A percentile compares a stretch with the other conserved stretches of the same genome.
phyloP scores from a whole-genome alignment of 2,797 vertebrate genomes.

The Centroberyx gerrardi region DNA sequence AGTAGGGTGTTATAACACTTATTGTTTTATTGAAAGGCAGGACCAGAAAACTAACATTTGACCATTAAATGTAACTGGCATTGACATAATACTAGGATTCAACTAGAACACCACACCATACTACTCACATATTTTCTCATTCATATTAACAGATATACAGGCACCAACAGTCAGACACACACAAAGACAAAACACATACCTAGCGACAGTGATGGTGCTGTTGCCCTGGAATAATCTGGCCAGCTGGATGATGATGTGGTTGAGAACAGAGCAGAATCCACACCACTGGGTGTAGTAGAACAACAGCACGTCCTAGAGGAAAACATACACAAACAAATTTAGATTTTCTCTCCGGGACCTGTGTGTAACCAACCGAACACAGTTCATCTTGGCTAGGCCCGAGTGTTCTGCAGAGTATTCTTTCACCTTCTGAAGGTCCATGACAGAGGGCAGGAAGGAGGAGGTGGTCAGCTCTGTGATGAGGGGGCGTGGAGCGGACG shows the following conservation, averaged over 20 bases:
- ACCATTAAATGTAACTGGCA: neutral
- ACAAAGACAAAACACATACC: conserved; percentile 85
- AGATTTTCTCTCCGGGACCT: neutral
- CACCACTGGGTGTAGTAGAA: conserved; percentile 87
- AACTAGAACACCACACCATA: neutral
- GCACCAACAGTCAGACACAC: neutral
- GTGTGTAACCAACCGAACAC: neutral
- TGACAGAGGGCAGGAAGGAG: conserved; percentile 87
- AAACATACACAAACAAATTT: neutral
- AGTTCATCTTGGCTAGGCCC: neutral
- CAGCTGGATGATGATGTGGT: conserved; percentile 88
- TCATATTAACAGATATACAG: no score
- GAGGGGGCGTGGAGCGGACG: conserved; percentile 65
- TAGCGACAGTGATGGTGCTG: conserved; percentile 88
- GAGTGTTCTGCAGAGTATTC: neutral
- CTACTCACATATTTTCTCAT: no score
- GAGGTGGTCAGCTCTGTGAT: conserved; percentile 92
- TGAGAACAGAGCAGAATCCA: conserved; percentile 83
- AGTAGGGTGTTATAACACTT: neutral
- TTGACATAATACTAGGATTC: neutral
- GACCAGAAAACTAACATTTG: neutral
- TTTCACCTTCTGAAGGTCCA: conserved; percentile 88
- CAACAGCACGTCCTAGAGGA: conserved; percentile 90
- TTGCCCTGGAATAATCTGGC: conserved; percentile 90
- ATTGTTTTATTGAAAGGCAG: neutral